Percentiles rank a stretch among this genome's conserved stretches.
Conservation (phyloP, 1,140 invertebrate genomes). For the Teleogryllus occipitalis region DNA sequence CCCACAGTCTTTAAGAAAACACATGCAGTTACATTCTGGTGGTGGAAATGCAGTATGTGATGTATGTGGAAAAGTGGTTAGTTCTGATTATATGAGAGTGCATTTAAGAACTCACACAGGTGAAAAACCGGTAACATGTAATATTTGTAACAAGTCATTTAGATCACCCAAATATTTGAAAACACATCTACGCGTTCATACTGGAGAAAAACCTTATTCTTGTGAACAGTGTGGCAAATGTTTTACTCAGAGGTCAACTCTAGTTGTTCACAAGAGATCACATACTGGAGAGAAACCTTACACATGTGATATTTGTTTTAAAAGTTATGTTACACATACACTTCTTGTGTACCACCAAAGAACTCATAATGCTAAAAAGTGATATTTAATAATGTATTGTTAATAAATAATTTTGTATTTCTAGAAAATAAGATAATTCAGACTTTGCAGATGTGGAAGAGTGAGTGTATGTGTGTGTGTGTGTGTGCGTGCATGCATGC, state of each 20-base stretch:
- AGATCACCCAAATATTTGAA: background rate
- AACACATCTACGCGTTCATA: slow-evolving; percentile 12
- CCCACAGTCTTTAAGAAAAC: slow-evolving; percentile 23
- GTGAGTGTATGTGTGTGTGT: too few relatives aligned
- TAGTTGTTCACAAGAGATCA: slow-evolving; percentile 40
- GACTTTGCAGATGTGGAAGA: too few relatives aligned
- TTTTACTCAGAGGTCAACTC: slow-evolving; percentile 52
- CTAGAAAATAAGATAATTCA: too few relatives aligned
- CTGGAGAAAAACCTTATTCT: slow-evolving; percentile 16
- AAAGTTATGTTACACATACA: slow-evolving; percentile 3
- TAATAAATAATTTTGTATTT: too few relatives aligned
- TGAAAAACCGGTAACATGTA: slow-evolving; percentile 11
- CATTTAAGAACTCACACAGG: slow-evolving; percentile 17
- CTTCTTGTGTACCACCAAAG: slow-evolving; percentile 2
- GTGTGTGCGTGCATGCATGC: too few relatives aligned
- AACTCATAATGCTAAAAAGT: background rate
- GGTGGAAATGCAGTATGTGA: slow-evolving; percentile 14
- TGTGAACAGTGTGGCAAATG: slow-evolving; percentile 35
- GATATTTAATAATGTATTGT: too few relatives aligned
- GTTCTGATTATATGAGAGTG: background rate
- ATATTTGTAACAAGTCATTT: slow-evolving; percentile 17
- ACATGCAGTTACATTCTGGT: slow-evolving; percentile 38
- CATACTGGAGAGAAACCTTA: slow-evolving; percentile 41
- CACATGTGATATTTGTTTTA: slow-evolving; percentile 29
- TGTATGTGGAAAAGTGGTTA: slow-evolving; percentile 7